Base-by-base conservation (phyloP, 2,888 invertebrate genomes). In the Malthinus seriepunctatus region DNA sequence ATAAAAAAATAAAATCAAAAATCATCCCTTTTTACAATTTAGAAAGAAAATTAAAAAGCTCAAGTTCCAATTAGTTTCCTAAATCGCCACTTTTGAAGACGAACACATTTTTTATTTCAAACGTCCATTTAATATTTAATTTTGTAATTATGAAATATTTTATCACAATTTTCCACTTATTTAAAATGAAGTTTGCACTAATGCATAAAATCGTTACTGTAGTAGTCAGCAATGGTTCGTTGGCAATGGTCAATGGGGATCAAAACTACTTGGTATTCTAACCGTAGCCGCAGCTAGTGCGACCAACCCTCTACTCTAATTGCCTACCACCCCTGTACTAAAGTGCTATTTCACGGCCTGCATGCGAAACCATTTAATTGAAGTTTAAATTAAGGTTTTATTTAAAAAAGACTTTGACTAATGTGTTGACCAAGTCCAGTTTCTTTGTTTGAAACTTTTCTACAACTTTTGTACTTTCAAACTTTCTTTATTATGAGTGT, bases 301-400 rank as follows among this genome's bases (percentile, higher is more conserved):
- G 63, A 66, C 66, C 67, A 66, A 62, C 65, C 67, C 65, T 63
- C 39, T 44, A 55, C 56, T 69, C 69, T 71, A 71, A 71, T 71
- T 71, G 71, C 70, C 65, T 67, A 63, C 69, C 70, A 65, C 71
- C 69, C 68, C 60, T 63, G 70, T 68, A 69, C 67, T 69, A 71
- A 71, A 71, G 71, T 70, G 71, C 68, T 63, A 71, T 67, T 69
- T 68, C 71, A 69, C 64, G 67, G 65, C 59, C 66, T 66, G 70
- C 69, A 71, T 71, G 69, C 71, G 64, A 69, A 70, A 69, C 56
- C 67, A 59, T 59, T 57, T 64, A 67, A 67, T 69, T 67, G 64
- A 66, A 68, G 62, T 48, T 60, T 59, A 55, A 63, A 66, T 68
- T 66, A 64, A 62, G 60, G 53, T 57, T 63, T 55, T 52, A 14